Percentiles rank a stretch among this genome's conserved stretches.
Conservation (phyloP, 2,797 vertebrate species). For the Megaceryle alcyon region DNA sequence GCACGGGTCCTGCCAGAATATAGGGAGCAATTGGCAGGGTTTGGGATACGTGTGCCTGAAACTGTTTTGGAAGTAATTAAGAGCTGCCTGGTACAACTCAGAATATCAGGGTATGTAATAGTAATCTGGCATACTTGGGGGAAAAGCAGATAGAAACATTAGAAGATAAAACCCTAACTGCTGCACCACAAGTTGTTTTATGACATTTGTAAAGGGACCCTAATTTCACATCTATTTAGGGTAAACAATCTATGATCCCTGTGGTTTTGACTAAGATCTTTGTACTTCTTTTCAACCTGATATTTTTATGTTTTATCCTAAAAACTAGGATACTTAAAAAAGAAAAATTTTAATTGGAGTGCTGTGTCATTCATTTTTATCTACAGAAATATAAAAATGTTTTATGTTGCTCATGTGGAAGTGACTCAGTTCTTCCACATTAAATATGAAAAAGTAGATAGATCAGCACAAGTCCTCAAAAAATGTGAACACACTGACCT, state of each 20-base stretch:
- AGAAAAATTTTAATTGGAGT: neutral
- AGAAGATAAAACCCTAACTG: neutral
- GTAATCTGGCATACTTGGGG: neutral
- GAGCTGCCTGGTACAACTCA: neutral
- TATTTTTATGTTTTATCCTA: neutral
- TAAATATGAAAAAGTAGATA: neutral
- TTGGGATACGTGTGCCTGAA: accelerated
- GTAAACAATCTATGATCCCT: neutral
- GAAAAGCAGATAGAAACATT: neutral
- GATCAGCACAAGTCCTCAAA: neutral
- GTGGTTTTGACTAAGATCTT: neutral
- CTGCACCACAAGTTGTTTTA: neutral
- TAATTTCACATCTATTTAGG: neutral
- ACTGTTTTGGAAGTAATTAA: neutral
- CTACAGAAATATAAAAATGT: neutral
- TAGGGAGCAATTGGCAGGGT: neutral
- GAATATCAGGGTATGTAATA: neutral
- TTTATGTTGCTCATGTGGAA: neutral
- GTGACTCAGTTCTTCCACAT: neutral
- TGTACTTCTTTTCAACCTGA: neutral
- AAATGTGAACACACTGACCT: neutral
- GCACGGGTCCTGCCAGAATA: neutral
- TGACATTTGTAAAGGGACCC: neutral
- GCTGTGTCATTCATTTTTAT: neutral
- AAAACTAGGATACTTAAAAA: neutral